These are phyloP conservation scores for Luehdorfia chinensis DNA, from an alignment of 1,140 invertebrate species.

Conservation along the genomic window DNA sequence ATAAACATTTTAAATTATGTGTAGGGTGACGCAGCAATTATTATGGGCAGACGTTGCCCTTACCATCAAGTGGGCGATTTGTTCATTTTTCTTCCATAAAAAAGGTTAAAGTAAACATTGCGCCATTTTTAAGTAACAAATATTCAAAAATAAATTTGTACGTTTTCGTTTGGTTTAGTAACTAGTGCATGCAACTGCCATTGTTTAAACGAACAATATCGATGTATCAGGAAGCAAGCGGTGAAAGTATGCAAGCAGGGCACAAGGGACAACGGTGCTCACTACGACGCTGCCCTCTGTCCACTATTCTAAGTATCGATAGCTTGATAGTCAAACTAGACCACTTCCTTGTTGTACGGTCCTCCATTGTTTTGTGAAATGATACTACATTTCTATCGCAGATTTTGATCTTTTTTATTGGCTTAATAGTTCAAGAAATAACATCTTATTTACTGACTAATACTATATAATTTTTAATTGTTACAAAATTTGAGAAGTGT, in stretches of 20 bases:
- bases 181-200: slow-evolving; percentile 18
- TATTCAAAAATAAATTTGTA: not conserved
- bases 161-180: slow-evolving; percentile 7
- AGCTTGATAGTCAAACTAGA: slow-evolving; percentile 27
- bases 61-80: too few species aligned
- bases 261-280: slow-evolving; percentile 52
- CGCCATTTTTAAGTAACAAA: too few species aligned
- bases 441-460: not conserved
- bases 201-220: slow-evolving; percentile 17
- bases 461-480: too few species aligned
- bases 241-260: slow-evolving; percentile 68
- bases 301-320: slow-evolving; percentile 46
- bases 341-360: slow-evolving; percentile 41
- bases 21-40: too few species aligned
- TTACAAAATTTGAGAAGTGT: too few species aligned
- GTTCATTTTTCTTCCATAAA: not conserved
- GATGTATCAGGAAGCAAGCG: slow-evolving; percentile 46
- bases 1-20: too few species aligned
- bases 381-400: slow-evolving; percentile 30
- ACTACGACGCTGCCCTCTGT: slow-evolving; percentile 64
- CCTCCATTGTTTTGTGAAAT: slow-evolving; percentile 42
- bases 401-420: slow-evolving; percentile 24
- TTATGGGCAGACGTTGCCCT: too few species aligned
- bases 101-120: not conserved
- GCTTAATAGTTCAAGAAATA: not conserved